Evolutionary conservation across 2,888 invertebrate species (phyloP).

Genomic region (Diarsia brunnea): DNA sequence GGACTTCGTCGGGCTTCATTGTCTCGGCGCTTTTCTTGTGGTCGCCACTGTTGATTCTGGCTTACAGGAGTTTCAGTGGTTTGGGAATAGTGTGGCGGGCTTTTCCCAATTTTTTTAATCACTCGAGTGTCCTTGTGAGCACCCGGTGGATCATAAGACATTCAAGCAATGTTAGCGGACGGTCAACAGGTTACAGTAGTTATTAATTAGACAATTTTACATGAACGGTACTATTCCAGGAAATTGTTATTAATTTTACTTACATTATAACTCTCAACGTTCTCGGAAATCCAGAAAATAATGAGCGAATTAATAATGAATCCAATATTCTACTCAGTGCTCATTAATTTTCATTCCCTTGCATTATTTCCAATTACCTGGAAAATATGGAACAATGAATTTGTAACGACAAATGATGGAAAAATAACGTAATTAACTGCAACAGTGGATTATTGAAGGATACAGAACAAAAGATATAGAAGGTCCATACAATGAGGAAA

Average conservation of each 20-base stretch:
- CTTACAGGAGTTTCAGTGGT: too few species aligned
- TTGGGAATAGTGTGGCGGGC: too few species aligned
- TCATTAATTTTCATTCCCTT: constrained; percentile 26
- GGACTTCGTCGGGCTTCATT: too few species aligned
- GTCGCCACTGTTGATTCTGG: too few species aligned
- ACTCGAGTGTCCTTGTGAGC: too few species aligned
- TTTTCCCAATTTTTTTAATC: too few species aligned
- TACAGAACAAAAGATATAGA: constrained; percentile 42
- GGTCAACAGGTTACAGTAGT: too few species aligned
- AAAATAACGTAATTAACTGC: constrained; percentile 78
- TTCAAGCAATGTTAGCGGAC: too few species aligned
- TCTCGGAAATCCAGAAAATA: constrained; percentile 6
- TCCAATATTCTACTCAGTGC: constrained; percentile 10
- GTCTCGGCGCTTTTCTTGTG: too few species aligned
- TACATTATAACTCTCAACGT: background rate
- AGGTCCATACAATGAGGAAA: background rate
- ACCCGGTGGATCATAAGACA: too few species aligned
- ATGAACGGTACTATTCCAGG: background rate
- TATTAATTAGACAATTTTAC: background rate
- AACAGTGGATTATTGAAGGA: constrained; percentile 73
- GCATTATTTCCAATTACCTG: constrained; percentile 24
- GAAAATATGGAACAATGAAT: constrained; percentile 43
- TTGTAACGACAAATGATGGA: constrained; percentile 74
- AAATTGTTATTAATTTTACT: constrained; percentile 3
- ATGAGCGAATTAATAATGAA: constrained; percentile 11